Percentiles rank a stretch among this genome's conserved stretches.
phyloP scores from a whole-genome alignment of 2,888 invertebrate genomes.

The Pilophorus perplexus region DNA sequence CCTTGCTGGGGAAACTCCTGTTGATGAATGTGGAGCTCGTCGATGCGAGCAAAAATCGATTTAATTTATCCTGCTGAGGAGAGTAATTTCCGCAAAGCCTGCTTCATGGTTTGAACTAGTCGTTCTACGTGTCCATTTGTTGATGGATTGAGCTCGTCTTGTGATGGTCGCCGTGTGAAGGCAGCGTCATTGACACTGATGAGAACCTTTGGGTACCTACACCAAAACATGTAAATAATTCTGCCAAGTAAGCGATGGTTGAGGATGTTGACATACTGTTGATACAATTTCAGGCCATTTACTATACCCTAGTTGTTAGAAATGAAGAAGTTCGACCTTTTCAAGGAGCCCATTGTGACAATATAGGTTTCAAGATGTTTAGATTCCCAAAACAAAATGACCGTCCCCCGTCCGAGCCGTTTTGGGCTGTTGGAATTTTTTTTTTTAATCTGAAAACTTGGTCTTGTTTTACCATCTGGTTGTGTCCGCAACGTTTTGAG shows the following conservation, averaged over 20 bases:
- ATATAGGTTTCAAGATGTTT: too few relatives aligned
- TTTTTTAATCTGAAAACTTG: too few relatives aligned
- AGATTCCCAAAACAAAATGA: too few relatives aligned
- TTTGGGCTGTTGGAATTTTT: too few relatives aligned
- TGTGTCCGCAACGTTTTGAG: too few relatives aligned
- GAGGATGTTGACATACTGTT: neutral
- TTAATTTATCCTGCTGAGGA: neutral
- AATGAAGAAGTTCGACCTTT: too few relatives aligned
- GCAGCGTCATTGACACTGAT: slow-evolving; percentile 18
- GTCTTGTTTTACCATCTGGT: too few relatives aligned
- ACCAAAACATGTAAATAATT: slow-evolving; percentile 17
- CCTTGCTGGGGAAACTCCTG: slow-evolving; percentile 16
- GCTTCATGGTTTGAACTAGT: slow-evolving; percentile 12
- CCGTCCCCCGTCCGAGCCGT: too few relatives aligned
- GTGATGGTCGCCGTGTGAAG: slow-evolving; percentile 7
- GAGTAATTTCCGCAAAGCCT: neutral
- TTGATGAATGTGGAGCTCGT: slow-evolving; percentile 15
- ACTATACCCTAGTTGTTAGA: too few relatives aligned
- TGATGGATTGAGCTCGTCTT: slow-evolving; percentile 6
- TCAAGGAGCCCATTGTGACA: too few relatives aligned
- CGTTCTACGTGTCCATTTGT: slow-evolving; percentile 25
- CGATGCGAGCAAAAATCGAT: too few relatives aligned
- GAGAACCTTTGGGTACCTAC: neutral
- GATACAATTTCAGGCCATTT: slow-evolving; percentile 23
- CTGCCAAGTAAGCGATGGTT: neutral